Evolutionary conservation across 2,113 vertebrate genomes (phyloP).

Genomic region (Aspidoscelis tigris): DNA sequence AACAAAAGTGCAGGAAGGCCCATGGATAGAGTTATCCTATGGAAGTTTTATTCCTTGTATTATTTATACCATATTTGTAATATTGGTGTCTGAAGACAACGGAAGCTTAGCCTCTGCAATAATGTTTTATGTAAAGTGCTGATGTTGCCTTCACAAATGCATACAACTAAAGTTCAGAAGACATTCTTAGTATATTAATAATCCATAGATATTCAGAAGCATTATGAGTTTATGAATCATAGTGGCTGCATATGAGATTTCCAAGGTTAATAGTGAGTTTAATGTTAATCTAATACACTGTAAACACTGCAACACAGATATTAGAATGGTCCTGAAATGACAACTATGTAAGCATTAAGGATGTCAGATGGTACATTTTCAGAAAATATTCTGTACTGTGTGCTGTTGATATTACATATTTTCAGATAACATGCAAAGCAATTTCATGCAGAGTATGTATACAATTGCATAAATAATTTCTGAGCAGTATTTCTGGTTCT

Average conservation of each 20-base stretch:
- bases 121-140: slow-evolving; percentile 1
- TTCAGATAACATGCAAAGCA: background rate
- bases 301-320: background rate
- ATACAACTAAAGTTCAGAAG: background rate
- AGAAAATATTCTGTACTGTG: background rate
- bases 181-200: slow-evolving; percentile 15
- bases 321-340: background rate
- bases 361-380: background rate
- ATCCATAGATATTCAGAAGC: background rate
- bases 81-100: slow-evolving; percentile 7
- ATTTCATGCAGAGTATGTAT: background rate
- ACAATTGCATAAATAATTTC: background rate
- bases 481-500: background rate
- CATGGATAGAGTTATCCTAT: background rate
- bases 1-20: no score
- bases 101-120: background rate
- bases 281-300: background rate
- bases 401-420: background rate
- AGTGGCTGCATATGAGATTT: slow-evolving; percentile 3
- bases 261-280: background rate
- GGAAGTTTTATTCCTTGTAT: background rate
- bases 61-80: slow-evolving; percentile 1
- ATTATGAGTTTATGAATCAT: background rate
- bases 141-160: background rate
- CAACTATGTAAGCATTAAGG: background rate